Conservation (phyloP, 1,140 invertebrate genomes). For the Tachypleus tridentatus region DNA sequence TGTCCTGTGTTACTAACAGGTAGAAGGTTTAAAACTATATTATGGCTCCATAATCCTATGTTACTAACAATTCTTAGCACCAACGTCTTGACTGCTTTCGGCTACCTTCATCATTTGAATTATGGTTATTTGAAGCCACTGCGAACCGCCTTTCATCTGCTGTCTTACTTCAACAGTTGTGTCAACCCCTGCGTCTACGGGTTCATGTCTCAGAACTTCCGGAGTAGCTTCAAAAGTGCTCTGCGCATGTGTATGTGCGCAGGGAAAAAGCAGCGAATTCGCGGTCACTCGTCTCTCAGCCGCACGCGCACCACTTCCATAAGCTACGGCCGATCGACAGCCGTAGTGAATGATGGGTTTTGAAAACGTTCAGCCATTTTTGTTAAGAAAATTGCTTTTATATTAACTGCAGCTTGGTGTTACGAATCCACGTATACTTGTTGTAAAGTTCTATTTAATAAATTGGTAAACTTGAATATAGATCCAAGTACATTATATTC, state of each 20-base stretch:
- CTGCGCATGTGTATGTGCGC: slow-evolving; percentile 31
- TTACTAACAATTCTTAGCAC: slow-evolving; percentile 50
- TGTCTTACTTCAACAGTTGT: slow-evolving; percentile 60
- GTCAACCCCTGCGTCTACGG: slow-evolving; percentile 66
- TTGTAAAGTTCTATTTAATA: no score
- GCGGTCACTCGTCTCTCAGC: slow-evolving; percentile 25
- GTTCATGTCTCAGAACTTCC: slow-evolving; percentile 67
- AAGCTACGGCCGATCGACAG: slow-evolving; percentile 23
- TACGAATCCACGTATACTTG: no score
- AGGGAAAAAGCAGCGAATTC: slow-evolving; percentile 3
- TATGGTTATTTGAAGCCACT: slow-evolving; percentile 46
- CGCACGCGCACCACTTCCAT: slow-evolving; percentile 33
- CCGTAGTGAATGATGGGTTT: no score
- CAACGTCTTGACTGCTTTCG: slow-evolving; percentile 50
- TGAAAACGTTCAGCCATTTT: no score
- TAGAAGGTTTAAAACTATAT: no score
- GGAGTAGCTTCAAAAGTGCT: slow-evolving; percentile 46
- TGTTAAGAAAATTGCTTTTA: no score
- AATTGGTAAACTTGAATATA: no score
- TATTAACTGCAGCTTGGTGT: no score
- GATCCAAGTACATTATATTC: no score
- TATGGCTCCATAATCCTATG: no score
- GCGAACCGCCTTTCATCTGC: slow-evolving; percentile 46
- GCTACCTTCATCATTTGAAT: slow-evolving; percentile 39
- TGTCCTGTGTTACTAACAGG: no score